Base-by-base conservation (phyloP, 1,140 invertebrate genomes). In the Leptestheria dahalacensis region DNA sequence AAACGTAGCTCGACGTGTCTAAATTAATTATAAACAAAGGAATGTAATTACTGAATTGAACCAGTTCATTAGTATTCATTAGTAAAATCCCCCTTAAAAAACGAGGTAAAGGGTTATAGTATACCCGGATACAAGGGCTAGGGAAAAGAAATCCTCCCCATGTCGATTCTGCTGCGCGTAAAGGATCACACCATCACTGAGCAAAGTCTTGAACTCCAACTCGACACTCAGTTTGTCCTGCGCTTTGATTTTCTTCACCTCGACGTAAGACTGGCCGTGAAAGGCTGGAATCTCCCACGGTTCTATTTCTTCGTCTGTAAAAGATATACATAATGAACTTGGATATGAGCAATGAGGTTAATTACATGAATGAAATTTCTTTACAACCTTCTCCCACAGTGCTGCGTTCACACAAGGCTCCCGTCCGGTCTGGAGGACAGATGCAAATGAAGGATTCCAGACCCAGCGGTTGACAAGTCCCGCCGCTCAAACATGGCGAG, bases 101-200 rank as follows among this genome's bases (percentile, higher is more conserved):
- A n/a, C n/a, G n/a, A n/a, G n/a, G n/a, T n/a, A n/a, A n/a, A 29
- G 21, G 24, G n/a, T n/a, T 28, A 29, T 25, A 11, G 15, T 74
- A 73, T 77, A 85, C 79, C 87, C 83, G 70, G 85, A 83, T 57
- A 89, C 78, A 64, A 95, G 76, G 29, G 88, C 82, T 29, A 95
- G 72, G 15, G 89, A 90, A 60, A 94, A 80, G 74, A 90, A 95
- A 75, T 94, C 90, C 49, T 89, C 90, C 23, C 80, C 80, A 2
- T 89, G 90, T 67, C 91, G 85, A 57, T 85, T 84, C 72, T 94
- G 88, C 68, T 91, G 88, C 73, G 88, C 86, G 73, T 91, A 94
- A 53, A 94, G 73, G 61, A 95, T 75, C 56, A 94, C 83, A 56
- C 90, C 91, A 69, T 92, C 85, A 46, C 61, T 67, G n/a, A 85